Evolutionary conservation across 2,113 vertebrate species (phyloP).

Genomic region (Myotis lucifugus): DNA sequence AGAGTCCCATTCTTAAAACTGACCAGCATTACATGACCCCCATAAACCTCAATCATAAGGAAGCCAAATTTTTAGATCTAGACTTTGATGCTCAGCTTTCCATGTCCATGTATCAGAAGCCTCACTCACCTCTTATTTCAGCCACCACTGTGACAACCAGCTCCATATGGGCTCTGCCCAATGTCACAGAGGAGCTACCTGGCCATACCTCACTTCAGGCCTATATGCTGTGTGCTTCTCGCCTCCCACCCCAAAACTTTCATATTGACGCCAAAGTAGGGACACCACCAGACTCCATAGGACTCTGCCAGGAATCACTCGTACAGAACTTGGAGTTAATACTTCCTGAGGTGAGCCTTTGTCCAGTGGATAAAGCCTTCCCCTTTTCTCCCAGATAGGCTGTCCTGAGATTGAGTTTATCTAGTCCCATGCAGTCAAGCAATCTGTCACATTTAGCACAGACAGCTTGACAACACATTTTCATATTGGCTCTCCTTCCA

Average conservation of each 20-base stretch:
- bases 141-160: background rate
- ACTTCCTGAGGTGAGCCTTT: background rate
- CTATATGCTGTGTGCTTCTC: background rate
- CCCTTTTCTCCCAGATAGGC: background rate
- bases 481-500: background rate
- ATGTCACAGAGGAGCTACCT: background rate
- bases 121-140: background rate
- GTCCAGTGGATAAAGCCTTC: conserved; percentile 1
- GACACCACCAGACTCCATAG: background rate
- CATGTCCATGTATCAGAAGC: background rate
- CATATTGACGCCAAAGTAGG: background rate
- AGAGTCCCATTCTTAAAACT: background rate
- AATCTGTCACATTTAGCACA: background rate
- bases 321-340: background rate
- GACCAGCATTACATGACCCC: background rate
- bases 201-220: background rate
- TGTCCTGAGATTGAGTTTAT: background rate
- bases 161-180: background rate
- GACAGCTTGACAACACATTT: background rate
- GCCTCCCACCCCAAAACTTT: background rate
- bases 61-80: conserved; percentile 7
- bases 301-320: background rate
- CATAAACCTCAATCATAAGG: background rate
- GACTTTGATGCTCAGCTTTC: background rate
- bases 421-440: background rate